Evolutionary conservation across 53 echinoderm and acorn worm genomes (phyloP).

Genomic region (Zoroaster sp.): DNA sequence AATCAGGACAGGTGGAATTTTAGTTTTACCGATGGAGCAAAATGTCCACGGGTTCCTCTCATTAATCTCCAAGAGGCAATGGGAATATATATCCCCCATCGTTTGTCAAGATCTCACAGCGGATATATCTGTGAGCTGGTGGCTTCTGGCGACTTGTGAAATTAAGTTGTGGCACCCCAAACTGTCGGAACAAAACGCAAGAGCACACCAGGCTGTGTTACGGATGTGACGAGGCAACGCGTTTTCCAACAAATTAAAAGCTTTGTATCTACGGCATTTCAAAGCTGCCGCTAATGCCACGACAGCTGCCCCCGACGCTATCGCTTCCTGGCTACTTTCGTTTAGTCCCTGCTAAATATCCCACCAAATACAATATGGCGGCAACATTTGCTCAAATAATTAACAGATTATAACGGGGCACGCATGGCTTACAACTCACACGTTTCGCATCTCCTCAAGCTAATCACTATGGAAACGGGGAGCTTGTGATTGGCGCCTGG

Average conservation of each 20-base stretch:
- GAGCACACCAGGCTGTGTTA: background rate
- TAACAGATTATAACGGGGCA: conserved; percentile 14
- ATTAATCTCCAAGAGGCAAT: background rate
- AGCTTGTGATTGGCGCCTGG: conserved; percentile 37
- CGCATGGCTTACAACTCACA: background rate
- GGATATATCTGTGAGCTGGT: background rate
- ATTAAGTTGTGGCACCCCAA: conserved; percentile 43
- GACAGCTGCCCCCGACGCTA: conserved; percentile 2
- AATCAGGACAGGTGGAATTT: background rate
- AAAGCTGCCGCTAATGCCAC: conserved; percentile 27
- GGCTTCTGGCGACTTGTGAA: conserved; percentile 37
- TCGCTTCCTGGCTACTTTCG: conserved; percentile 25
- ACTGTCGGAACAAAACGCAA: background rate
- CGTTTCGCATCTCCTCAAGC: conserved; percentile 8
- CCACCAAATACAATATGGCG: conserved; percentile 36
- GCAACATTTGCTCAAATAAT: conserved; percentile 49
- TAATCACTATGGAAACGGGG: conserved; percentile 2
- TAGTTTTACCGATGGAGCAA: background rate
- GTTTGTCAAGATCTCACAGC: background rate
- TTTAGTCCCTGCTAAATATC: background rate
- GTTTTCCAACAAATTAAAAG: conserved; percentile 45
- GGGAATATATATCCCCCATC: background rate
- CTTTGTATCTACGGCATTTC: conserved; percentile 17
- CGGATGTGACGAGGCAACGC: conserved; percentile 32
- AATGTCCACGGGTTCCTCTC: background rate